Evolutionary conservation across 1,140 invertebrate species (phyloP), one percentile per base, ranked within the genome.

Genomic region (Plectrocnemia conspersa): DNA sequence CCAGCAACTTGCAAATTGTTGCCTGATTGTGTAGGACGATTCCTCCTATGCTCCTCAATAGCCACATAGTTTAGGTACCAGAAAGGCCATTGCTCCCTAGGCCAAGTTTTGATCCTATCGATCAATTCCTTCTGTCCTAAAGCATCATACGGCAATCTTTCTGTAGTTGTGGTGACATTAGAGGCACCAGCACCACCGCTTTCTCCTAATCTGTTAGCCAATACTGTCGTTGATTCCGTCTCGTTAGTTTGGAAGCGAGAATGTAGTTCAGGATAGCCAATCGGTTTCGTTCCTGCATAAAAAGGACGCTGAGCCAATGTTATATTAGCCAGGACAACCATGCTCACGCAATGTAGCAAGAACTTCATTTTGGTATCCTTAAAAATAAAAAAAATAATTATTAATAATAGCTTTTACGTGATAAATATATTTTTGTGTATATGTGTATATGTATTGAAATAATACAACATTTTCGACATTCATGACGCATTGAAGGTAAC

Each of bases 31-130:
- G 35, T 35, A 40, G 58, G 54, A 3, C 44, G 40, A 6, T 49
- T 13, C 2, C 19, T 5, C 7, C 68, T 58, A 22, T 69, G 62
- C 1, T 67, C 67, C 58, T 73, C 70, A 33, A 72, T 72, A 1
- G 65, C 65, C 49, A 69, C 55, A 35, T 66, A 67, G 58, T 73
- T 73, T 40, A 72, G 29, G 50, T 71, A 69, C 71, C 71, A 73
- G 60, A 71, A 73, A 0, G 71, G 71, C 46, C 65, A 67, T 23
- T 67, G 64, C 29, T 71, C 68, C 38, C 59, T 52, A 3, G 71
- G 70, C 56, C 69, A 57, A 27, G 52, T 52, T 29, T 59, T 71
- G 2, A 73, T 54, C 45, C 66, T 59, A 23, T 71, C 61, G 5
- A 72, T 61, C 15, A 64, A 61, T 2, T 65, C 57, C 33, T 40